phyloP scores from a whole-genome alignment of 2,797 vertebrate species.

The Antrozous pallidus region DNA sequence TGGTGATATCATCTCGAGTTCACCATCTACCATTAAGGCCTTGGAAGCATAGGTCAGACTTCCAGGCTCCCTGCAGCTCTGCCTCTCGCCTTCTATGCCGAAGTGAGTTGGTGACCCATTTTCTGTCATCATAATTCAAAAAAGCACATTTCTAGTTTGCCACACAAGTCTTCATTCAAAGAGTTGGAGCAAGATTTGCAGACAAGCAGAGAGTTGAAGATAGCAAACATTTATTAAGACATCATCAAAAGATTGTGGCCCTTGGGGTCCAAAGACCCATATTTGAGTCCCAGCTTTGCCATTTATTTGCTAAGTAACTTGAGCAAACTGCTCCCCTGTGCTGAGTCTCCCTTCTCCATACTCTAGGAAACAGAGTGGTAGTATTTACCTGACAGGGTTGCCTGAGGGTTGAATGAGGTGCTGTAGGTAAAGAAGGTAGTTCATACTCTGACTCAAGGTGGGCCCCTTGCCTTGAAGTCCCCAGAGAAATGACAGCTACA shows the following conservation, averaged over 20 bases:
- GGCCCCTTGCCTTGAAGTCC: not conserved
- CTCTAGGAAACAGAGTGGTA: not conserved
- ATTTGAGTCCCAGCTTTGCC: not conserved
- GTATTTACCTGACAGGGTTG: not conserved
- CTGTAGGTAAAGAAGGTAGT: not conserved
- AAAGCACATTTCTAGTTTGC: constrained; percentile 19
- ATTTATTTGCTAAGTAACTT: not conserved
- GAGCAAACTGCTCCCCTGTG: not conserved
- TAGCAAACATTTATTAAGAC: not conserved
- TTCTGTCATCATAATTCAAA: not conserved
- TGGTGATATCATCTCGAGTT: not conserved
- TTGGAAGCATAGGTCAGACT: not conserved
- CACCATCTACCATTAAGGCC: not conserved
- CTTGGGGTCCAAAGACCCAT: not conserved
- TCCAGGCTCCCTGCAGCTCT: not conserved
- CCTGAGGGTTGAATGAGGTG: not conserved
- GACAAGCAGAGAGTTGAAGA: not conserved
- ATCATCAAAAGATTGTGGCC: not conserved
- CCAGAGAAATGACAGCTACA: not conserved
- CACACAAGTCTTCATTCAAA: not conserved
- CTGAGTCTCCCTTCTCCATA: not conserved
- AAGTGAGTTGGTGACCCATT: not conserved
- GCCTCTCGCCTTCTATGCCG: not conserved
- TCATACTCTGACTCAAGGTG: not conserved
- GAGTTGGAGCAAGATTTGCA: not conserved